Evolutionary conservation across 1,140 invertebrate genomes (phyloP).

Genomic region (Mesaphorura yosii): DNA sequence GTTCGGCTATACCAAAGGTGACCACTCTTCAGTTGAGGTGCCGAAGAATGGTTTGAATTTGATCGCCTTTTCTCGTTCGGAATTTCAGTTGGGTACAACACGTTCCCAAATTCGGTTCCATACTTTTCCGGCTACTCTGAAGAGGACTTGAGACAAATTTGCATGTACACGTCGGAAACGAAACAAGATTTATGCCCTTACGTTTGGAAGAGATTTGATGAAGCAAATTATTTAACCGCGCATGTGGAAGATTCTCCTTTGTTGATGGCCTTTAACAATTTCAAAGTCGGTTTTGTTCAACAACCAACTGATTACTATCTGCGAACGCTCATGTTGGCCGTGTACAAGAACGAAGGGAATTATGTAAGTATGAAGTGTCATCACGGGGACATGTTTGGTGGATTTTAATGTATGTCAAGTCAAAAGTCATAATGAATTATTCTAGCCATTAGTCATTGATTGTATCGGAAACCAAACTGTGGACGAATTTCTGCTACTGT

Average conservation of each 20-base stretch:
- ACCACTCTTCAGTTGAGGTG: no score
- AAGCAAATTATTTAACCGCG: slow-evolving; percentile 35
- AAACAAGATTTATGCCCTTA: slow-evolving; percentile 35
- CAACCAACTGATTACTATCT: slow-evolving; percentile 73
- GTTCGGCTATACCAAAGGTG: slow-evolving; percentile 30
- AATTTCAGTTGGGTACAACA: slow-evolving; percentile 33
- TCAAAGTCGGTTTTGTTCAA: slow-evolving; percentile 61
- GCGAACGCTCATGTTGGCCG: slow-evolving; percentile 51
- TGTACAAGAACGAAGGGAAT: background rate
- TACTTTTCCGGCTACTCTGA: slow-evolving; percentile 16
- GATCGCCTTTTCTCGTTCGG: background rate
- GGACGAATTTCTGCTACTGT: slow-evolving; percentile 14
- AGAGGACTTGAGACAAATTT: background rate
- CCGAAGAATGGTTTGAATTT: background rate
- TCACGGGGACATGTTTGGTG: background rate
- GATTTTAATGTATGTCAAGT: background rate
- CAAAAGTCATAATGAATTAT: background rate
- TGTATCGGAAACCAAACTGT: slow-evolving; percentile 19
- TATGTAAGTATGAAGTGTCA: background rate
- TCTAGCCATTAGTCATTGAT: background rate
- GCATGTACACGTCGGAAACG: background rate
- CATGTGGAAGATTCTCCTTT: slow-evolving; percentile 37
- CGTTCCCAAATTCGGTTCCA: slow-evolving; percentile 35
- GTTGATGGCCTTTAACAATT: slow-evolving; percentile 49
- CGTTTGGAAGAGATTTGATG: slow-evolving; percentile 37